Conservation (phyloP, 2,797 vertebrate genomes). For the Anas georgica region DNA sequence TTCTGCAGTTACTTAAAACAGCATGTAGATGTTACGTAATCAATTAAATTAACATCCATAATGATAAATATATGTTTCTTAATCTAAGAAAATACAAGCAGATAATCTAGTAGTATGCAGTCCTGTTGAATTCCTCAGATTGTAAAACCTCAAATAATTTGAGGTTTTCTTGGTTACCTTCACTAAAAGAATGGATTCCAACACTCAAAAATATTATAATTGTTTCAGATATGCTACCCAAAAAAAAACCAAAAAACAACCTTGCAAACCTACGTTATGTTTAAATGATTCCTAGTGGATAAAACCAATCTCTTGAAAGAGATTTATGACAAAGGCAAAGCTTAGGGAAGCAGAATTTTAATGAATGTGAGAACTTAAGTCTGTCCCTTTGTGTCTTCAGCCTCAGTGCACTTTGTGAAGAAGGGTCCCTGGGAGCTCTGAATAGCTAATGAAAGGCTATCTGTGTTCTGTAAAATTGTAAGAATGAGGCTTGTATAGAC, state of each 20-base stretch:
- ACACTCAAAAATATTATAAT: background rate
- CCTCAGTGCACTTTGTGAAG: background rate
- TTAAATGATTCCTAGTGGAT: background rate
- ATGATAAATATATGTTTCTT: background rate
- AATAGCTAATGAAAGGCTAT: background rate
- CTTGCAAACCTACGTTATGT: fast-evolving
- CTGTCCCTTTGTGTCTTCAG: background rate
- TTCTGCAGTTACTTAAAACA: conserved; percentile 33
- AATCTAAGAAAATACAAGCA: background rate
- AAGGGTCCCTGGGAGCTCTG: background rate
- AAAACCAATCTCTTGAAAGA: background rate
- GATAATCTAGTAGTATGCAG: background rate
- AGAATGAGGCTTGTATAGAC: background rate
- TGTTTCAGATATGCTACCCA: background rate
- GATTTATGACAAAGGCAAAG: background rate
- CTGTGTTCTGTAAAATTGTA: background rate
- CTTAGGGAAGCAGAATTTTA: background rate
- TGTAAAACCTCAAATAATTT: background rate
- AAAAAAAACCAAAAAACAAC: background rate
- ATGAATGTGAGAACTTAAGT: background rate
- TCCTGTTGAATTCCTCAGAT: background rate
- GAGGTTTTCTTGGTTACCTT: background rate
- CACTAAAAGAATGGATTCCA: background rate
- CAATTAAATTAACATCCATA: conserved; percentile 4
- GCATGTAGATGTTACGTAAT: background rate